These are phyloP conservation scores for Dasyprocta punctata DNA, from an alignment of 2,113 vertebrate genomes.

Conservation along the genomic window DNA sequence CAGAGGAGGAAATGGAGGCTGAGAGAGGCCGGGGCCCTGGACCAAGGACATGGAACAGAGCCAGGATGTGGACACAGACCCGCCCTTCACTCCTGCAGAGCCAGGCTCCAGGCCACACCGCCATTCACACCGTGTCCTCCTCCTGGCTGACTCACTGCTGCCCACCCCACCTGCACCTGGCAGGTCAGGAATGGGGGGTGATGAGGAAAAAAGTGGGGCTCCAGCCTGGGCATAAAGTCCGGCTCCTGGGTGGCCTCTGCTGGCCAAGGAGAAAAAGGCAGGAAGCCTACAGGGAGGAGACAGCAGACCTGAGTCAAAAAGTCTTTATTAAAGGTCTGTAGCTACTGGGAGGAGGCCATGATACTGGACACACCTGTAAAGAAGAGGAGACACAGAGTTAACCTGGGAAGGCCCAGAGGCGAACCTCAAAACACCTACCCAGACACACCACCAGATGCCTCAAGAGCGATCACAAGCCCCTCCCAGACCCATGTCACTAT, in stretches of 20 bases:
- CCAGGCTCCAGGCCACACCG: neutral
- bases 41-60: neutral
- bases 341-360: constrained; percentile 95
- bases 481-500: neutral
- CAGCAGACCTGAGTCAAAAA: neutral
- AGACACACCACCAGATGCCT: neutral
- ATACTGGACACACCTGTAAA: constrained; percentile 88
- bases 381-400: neutral
- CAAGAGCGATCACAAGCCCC: neutral
- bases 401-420: neutral
- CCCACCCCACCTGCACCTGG: neutral
- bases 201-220: neutral
- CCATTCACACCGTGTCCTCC: neutral
- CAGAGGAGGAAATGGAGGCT: neutral
- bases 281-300: neutral
- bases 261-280: neutral
- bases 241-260: constrained; percentile 10
- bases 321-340: constrained; percentile 67
- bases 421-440: neutral
- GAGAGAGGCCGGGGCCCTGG: neutral
- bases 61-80: neutral
- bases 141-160: constrained; percentile 1
- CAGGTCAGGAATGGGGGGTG: neutral
- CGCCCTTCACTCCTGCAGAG: neutral
- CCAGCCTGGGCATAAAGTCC: neutral